phyloP scores from a whole-genome alignment of 2,888 invertebrate genomes.

The Cheiracanthium punctorium region DNA sequence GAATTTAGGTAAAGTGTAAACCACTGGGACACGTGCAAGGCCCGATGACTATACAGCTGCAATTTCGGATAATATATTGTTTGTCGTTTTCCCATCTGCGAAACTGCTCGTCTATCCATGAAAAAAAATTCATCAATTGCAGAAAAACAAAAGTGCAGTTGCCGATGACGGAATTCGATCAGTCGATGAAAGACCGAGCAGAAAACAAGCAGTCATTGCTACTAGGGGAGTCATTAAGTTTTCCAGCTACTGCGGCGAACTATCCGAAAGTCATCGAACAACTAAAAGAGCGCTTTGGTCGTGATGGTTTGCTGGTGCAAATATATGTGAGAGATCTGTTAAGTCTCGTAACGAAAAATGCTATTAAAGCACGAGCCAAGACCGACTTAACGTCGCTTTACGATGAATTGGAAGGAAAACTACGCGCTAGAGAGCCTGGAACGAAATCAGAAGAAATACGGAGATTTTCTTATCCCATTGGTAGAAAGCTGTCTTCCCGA shows the following conservation, averaged over 20 bases:
- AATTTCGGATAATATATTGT: too few relatives aligned
- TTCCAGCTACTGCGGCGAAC: background rate
- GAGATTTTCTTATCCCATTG: background rate
- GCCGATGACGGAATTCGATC: too few relatives aligned
- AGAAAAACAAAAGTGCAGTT: too few relatives aligned
- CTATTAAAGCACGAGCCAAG: background rate
- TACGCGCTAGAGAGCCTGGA: background rate
- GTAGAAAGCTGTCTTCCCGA: conserved; percentile 1
- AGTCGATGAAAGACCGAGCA: too few relatives aligned
- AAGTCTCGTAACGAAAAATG: background rate
- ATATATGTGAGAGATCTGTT: background rate
- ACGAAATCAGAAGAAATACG: background rate
- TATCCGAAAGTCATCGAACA: background rate
- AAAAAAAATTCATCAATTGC: too few relatives aligned
- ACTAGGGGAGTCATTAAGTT: background rate
- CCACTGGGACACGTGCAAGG: too few relatives aligned
- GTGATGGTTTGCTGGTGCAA: background rate
- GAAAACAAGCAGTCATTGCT: too few relatives aligned
- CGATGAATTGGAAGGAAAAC: background rate
- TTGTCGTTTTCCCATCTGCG: too few relatives aligned
- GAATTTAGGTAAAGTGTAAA: too few relatives aligned
- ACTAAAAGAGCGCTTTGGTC: background rate
- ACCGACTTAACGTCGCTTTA: background rate
- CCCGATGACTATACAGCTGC: too few relatives aligned
- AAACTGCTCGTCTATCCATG: too few relatives aligned